phyloP scores from a whole-genome alignment of 2,888 invertebrate genomes.

The Xestia sexstrigata region DNA sequence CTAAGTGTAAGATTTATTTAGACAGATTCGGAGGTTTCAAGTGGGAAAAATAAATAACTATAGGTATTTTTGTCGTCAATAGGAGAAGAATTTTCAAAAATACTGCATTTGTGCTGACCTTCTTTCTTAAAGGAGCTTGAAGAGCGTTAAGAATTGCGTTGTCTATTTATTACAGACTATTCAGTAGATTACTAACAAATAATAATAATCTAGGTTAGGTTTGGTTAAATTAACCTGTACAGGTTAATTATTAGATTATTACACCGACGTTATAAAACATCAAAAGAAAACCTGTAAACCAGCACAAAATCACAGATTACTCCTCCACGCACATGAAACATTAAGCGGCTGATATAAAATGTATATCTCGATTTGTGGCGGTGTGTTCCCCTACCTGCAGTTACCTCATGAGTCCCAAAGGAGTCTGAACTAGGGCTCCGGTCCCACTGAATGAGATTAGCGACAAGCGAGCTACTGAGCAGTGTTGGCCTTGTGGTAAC shows the following conservation, averaged over 20 bases:
- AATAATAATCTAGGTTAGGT: too few relatives aligned
- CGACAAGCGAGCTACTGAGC: background rate
- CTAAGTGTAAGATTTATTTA: background rate
- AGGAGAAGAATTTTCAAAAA: background rate
- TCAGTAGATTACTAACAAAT: too few relatives aligned
- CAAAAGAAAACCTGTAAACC: background rate
- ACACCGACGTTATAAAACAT: background rate
- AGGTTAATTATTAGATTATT: background rate
- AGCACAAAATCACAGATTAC: conserved; percentile 7
- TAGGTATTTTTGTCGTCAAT: background rate
- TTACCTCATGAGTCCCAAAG: conserved; percentile 43
- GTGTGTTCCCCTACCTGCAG: background rate
- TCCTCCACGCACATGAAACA: conserved; percentile 1
- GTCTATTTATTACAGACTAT: background rate
- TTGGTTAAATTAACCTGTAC: too few relatives aligned
- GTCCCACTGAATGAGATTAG: background rate
- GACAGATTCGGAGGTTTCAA: background rate
- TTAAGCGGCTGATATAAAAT: conserved; percentile 42
- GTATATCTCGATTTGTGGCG: conserved; percentile 37
- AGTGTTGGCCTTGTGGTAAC: background rate
- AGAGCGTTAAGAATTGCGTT: background rate
- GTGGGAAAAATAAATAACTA: background rate
- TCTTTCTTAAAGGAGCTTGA: background rate
- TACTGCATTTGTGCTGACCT: background rate
- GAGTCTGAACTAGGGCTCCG: conserved; percentile 1